Percentiles rank a stretch among this genome's conserved stretches.
Evolutionary conservation across 2,888 invertebrate species (phyloP).

Genomic region (Pristionchus exspectatus): DNA sequence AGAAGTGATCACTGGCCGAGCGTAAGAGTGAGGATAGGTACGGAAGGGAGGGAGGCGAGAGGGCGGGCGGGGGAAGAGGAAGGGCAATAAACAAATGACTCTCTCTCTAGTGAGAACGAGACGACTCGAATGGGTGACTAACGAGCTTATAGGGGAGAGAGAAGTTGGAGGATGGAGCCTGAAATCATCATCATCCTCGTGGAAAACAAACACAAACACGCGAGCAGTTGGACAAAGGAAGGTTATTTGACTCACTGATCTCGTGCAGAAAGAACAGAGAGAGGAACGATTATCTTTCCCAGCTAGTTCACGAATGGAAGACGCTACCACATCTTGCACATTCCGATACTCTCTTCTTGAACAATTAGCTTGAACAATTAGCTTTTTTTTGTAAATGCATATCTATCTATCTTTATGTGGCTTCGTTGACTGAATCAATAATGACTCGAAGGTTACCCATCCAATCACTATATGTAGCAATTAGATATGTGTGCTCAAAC

Average conservation of each 20-base stretch:
- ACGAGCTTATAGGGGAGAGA: not conserved
- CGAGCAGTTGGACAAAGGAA: not conserved
- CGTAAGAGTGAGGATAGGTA: not conserved
- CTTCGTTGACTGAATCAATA: too few species aligned
- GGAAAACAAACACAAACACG: not conserved
- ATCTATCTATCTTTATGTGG: too few species aligned
- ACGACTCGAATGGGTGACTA: not conserved
- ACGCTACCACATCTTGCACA: not conserved
- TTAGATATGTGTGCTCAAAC: too few species aligned
- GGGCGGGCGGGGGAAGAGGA: not conserved
- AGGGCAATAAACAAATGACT: not conserved
- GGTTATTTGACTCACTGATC: not conserved
- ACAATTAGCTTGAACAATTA: not conserved
- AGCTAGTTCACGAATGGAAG: not conserved
- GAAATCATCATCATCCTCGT: not conserved
- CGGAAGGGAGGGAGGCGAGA: not conserved
- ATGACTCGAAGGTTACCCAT: too few species aligned
- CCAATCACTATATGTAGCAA: too few species aligned
- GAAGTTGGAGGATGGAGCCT: not conserved
- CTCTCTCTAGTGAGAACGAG: not conserved
- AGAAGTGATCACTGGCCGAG: not conserved
- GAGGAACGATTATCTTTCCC: not conserved
- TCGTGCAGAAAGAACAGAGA: not conserved
- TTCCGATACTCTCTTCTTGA: not conserved
- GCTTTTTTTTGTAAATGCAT: too few species aligned